Base-by-base conservation (phyloP, 2,888 invertebrate genomes). In the Calliscelio sp. region DNA sequence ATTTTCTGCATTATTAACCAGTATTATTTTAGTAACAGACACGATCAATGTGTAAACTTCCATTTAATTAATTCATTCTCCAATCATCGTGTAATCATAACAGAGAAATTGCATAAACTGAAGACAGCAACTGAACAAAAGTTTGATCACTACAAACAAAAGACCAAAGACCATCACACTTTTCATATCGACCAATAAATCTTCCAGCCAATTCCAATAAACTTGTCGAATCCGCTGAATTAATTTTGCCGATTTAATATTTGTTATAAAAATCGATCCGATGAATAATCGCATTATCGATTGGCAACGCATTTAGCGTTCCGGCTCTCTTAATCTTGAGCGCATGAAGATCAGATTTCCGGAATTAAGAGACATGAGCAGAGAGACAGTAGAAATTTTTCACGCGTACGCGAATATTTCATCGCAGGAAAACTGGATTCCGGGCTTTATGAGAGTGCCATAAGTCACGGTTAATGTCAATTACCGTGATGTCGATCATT, bases 381-480 rank as follows among this genome's bases (percentile, higher is more conserved):
- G 49, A n/a, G 28, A 44, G 28, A n/a, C n/a, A 20, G 25, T 41
- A 32, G 75, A 55, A 65, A 75, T 75, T 63, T 63, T 75, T 75
- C 65, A 75, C 65, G 24, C 25, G 63, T 18, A 57, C 7, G 44
- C 16, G 46, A 66, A 77, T 77, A 77, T 66, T 77, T 77, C 66
- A 77, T 57, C 25, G 8, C 18, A 25, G 70, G n/a, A 35, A 28
- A 57, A 65, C 63, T 53, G 59, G 22, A 78, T 28, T 10, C n/a
- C 11, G 16, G 6, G 22, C 35, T 68, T 68, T 51, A 61, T 35
- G 77, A 59, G n/a, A n/a, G 35, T 8, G 16, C 25, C 16, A 25
- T 78, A 78, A 66, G 38, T 68, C 57, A 68, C 51, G 24, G 22
- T 78, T 78, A 78, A 59, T 24, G 55, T 75, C 75, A 65, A 75